Evolutionary conservation across 1,140 invertebrate species (phyloP).

Genomic region (Brachionus koreanus): DNA sequence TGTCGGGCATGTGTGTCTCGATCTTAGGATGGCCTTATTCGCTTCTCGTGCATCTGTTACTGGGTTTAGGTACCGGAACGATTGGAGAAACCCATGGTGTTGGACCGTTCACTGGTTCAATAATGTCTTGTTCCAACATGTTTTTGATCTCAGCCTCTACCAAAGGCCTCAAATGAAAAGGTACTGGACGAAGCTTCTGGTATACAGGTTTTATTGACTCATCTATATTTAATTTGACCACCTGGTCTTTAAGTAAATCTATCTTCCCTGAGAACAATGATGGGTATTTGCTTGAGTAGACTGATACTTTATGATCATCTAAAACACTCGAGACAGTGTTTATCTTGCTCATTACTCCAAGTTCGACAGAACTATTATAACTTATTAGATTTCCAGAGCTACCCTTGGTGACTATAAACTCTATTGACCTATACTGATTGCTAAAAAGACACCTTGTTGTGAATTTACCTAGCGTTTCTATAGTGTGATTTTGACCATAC

Average conservation of each 20-base stretch:
- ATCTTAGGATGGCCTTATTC: background rate
- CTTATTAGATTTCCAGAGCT: background rate
- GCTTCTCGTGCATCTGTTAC: background rate
- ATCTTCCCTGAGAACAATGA: background rate
- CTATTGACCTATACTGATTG: background rate
- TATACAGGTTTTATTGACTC: background rate
- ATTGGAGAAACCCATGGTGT: conserved; percentile 51
- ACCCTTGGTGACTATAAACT: background rate
- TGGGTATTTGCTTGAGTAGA: background rate
- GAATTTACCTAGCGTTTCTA: no score
- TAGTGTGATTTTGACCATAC: no score
- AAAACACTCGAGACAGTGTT: no score
- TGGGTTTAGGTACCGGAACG: conserved; percentile 49
- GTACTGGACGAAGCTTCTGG: background rate
- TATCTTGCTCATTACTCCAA: background rate
- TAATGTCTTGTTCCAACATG: conserved; percentile 47
- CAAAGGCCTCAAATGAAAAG: background rate
- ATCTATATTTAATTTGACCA: background rate
- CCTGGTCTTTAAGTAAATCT: background rate
- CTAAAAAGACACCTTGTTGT: background rate
- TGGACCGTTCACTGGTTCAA: conserved; percentile 48
- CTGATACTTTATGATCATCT: no score
- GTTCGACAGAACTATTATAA: background rate
- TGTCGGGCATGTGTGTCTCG: background rate
- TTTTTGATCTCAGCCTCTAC: background rate